A percentile compares a stretch with the other conserved stretches of the same genome.
Conservation (phyloP, 30 jellyfish, hydroid and myxozoan genomes). For the Cassiopea andromeda region DNA sequence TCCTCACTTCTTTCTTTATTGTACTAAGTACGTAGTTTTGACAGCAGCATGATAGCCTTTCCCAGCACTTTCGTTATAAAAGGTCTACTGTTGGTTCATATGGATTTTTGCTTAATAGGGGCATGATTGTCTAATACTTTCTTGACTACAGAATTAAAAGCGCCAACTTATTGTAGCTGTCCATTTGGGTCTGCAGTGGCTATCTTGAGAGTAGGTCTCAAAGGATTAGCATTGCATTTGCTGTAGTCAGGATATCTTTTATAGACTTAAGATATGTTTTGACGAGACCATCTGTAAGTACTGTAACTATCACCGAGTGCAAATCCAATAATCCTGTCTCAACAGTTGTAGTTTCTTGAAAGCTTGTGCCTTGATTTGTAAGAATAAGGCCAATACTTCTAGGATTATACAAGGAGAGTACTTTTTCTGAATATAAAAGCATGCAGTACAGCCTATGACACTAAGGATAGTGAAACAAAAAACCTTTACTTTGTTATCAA, state of each 20-base stretch:
- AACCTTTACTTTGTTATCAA: no score
- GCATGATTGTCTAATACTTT: slow-evolving; percentile 23
- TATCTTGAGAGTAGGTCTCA: neutral
- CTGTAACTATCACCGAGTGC: neutral
- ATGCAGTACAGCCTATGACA: no score
- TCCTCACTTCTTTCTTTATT: slow-evolving; percentile 39
- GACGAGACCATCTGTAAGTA: neutral
- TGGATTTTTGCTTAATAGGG: slow-evolving; percentile 16
- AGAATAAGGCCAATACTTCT: neutral
- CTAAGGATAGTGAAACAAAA: no score
- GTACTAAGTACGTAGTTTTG: slow-evolving; percentile 29
- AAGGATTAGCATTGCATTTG: neutral
- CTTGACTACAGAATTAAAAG: neutral
- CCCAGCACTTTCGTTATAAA: slow-evolving; percentile 53
- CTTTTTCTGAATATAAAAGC: no score
- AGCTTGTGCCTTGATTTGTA: neutral
- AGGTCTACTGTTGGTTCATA: slow-evolving; percentile 45
- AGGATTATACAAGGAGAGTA: no score
- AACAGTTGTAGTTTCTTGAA: neutral
- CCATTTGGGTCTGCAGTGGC: neutral
- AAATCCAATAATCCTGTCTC: neutral
- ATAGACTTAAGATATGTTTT: neutral
- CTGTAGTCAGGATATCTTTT: neutral
- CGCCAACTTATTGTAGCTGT: neutral
- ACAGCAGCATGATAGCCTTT: slow-evolving; percentile 38